Base-by-base conservation (phyloP, 2,113 vertebrate species). In the Columba livia region DNA sequence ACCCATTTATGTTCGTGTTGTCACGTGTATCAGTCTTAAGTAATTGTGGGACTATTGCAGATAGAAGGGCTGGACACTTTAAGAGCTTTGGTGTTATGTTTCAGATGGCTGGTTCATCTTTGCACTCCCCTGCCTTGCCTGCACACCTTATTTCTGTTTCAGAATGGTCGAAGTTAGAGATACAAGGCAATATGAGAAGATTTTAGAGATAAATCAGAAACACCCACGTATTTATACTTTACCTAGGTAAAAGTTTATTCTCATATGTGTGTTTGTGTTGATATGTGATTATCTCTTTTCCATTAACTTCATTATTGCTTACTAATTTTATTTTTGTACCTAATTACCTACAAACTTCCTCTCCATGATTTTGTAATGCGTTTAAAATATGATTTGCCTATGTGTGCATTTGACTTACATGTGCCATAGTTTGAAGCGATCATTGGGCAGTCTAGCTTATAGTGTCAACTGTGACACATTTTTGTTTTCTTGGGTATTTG, bases 351-450 rank as follows among this genome's bases (percentile, higher is more conserved):
- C 53, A 57, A 26, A 40, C 15, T 32, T 64, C 7, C 2, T 60
- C 42, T 71, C 12, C 6, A 1, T 0, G 4, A 2, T 47, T 90
- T 31, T 18, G 5, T 40, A 16, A 24, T 62, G 15, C 32, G 28
- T 51, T 74, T 47, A 28, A 6, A 17, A 1, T 31, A 57, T 77
- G 5, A 19, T 28, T 44, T 79, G 48, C 31, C 25, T 44, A 0
- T 51, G 13, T 42, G 17, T 66, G 12, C 17, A 12, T 26, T 64
- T 26, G n/a, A 28, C 28, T 74, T 40, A 2, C 2, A 8, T 11
- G 15, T 0, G 0, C 53, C 61, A 2, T 36, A 11, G 32, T 60
- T 65, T 48, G 24, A 84, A 57, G 44, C 0, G 1, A 8, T 24
- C 12, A 5, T 6, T 61, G 32, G 12, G 16, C 6, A 48, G 3